Evolutionary conservation across 2,888 invertebrate species (phyloP).

Genomic region (Erebia ligea): DNA sequence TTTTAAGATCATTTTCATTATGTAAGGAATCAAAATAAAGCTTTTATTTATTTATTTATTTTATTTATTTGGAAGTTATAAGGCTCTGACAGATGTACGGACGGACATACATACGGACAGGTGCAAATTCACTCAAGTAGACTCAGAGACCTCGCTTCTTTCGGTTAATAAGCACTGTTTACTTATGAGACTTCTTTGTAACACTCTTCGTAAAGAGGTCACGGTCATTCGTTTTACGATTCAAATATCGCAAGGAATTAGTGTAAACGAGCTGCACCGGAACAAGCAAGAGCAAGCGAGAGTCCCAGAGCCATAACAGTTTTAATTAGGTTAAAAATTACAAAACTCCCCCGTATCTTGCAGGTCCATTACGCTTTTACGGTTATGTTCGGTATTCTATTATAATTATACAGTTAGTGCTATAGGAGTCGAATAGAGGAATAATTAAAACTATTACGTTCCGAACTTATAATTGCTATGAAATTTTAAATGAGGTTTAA

Average conservation of each 20-base stretch:
- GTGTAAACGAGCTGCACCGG: constrained; percentile 42
- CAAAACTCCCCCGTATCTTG: constrained; percentile 57
- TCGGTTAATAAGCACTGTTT: too few species aligned
- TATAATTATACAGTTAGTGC: constrained; percentile 32
- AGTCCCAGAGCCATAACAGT: constrained; percentile 61
- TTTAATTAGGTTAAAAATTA: constrained; percentile 73
- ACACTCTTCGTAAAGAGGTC: too few species aligned
- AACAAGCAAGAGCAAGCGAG: constrained; percentile 53
- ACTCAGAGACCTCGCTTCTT: too few species aligned
- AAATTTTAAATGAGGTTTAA: neutral
- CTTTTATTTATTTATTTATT: too few species aligned
- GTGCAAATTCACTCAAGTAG: too few species aligned
- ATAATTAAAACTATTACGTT: constrained; percentile 6
- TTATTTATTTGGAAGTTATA: too few species aligned
- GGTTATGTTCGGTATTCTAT: constrained; percentile 54
- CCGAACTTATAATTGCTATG: neutral
- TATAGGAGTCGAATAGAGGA: constrained; percentile 11
- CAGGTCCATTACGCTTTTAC: constrained; percentile 61
- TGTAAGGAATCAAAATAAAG: too few species aligned
- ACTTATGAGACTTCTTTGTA: too few species aligned
- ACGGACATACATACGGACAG: too few species aligned
- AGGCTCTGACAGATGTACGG: too few species aligned
- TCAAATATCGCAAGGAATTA: neutral
- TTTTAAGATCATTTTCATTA: too few species aligned
- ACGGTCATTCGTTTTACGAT: neutral